Evolutionary conservation across 2,888 invertebrate genomes (phyloP).

Genomic region (Philereme vetulata): DNA sequence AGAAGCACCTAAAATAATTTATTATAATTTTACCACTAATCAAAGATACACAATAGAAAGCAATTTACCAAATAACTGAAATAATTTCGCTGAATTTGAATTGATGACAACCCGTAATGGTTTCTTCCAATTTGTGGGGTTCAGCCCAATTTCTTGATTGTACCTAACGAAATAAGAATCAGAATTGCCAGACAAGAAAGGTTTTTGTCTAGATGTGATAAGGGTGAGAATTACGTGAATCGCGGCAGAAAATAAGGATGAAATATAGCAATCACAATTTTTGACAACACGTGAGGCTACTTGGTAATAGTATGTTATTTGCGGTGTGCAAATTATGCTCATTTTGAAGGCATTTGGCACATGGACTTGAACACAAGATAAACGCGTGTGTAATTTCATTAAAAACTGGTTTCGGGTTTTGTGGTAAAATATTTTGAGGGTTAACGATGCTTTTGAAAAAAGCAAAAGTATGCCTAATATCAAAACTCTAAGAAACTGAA

Average conservation of each 20-base stretch:
- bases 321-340: constrained; percentile 62
- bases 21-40: constrained; percentile 29
- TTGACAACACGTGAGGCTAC: constrained; percentile 61
- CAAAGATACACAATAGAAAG: constrained; percentile 41
- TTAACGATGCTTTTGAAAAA: no score
- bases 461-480: no score
- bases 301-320: constrained; percentile 60
- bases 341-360: constrained; percentile 49
- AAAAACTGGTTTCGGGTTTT: background rate
- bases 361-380: constrained; percentile 28
- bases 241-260: constrained; percentile 16
- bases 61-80: constrained; percentile 38
- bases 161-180: constrained; percentile 20
- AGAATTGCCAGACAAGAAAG: constrained; percentile 10
- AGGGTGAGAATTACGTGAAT: constrained; percentile 20
- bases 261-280: constrained; percentile 37
- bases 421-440: background rate
- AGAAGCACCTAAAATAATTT: constrained; percentile 20
- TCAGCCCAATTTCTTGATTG: constrained; percentile 37
- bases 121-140: constrained; percentile 44
- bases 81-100: constrained; percentile 39
- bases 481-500: no score
- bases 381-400: background rate
- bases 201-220: constrained; percentile 4
- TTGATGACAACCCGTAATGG: constrained; percentile 45